Base-by-base conservation (phyloP, 2,888 invertebrate genomes). In the Phrixothrix hirtus region DNA sequence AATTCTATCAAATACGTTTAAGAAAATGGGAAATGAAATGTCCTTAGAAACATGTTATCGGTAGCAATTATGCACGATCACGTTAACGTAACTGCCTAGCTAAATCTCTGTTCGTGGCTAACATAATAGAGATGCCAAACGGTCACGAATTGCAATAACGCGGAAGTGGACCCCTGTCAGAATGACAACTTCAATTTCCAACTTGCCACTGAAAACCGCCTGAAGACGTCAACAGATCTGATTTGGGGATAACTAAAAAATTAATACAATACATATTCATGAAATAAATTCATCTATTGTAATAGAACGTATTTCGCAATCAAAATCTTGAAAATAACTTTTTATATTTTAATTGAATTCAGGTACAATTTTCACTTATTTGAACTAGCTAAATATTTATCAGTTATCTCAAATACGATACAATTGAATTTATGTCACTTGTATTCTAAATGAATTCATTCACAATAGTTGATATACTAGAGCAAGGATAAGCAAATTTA, bases 41-140 rank as follows among this genome's bases (percentile, higher is more conserved):
- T 32, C 17, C 32, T 35, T 26, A 27, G 26, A 34, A 34, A 29
- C 35, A 48, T 35, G 48, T 48, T 39, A 48, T 39, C 32, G 41
- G 41, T 34, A 41, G 48, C 35, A 41, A 48, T 48, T 48, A 41
- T 41, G 39, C 35, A 29, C 30, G 15, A 35, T 17, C 41, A 48
- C 35, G 48, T 39, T 34, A 41, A 35, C 48, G 15, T 13, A 17
- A 35, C 36, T 43, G 43, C 43, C 49, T 25, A 15, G 15, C 17
- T 31, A 44, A 44, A 38, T 31, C 32, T 43, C 13, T 32, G 14
- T 38, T 32, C 44, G 44, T 32, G 27, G 25, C 38, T 30, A 14
- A 50, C 29, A 38, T 50, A 50, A 44, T 44, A 38, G 43, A 50
- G 44, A 44, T 32, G 39, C 35, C 35, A 30, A 44, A 41, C 32